A percentile compares a stretch with the other conserved stretches of the same genome.
Evolutionary conservation across 2,797 vertebrate species (phyloP).

Genomic region (Sardinella longiceps): DNA sequence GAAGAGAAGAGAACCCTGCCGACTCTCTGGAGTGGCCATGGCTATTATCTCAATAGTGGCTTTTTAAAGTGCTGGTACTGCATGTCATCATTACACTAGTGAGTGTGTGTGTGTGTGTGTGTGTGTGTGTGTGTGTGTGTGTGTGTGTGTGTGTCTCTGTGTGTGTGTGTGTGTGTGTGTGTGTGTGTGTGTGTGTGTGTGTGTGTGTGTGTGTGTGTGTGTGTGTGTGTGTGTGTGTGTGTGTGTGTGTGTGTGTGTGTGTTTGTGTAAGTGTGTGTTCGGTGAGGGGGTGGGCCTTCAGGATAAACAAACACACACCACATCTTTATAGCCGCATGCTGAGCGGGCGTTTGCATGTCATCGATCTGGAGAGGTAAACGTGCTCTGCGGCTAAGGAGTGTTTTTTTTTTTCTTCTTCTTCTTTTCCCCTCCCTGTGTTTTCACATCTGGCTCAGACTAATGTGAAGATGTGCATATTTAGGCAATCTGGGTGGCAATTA

Average conservation of each 20-base stretch:
- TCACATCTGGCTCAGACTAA: neutral
- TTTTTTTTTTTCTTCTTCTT: neutral
- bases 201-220: neutral
- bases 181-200: slow-evolving; percentile 10
- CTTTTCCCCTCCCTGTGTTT: neutral
- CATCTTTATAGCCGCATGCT: neutral
- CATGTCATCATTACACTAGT: neutral
- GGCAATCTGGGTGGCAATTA: slow-evolving; percentile 14
- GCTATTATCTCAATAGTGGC: neutral
- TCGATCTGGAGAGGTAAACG: neutral
- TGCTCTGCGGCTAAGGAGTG: neutral
- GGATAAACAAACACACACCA: neutral
- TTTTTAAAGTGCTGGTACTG: neutral
- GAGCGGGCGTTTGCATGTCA: neutral
- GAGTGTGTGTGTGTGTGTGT: neutral
- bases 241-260: neutral
- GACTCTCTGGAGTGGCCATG: neutral
- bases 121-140: slow-evolving; percentile 11
- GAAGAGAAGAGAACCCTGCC: neutral
- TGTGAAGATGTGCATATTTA: slow-evolving; percentile 5
- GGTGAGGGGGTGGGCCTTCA: neutral
- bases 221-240: slow-evolving; percentile 10
- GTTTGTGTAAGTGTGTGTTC: neutral
- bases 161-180: neutral
- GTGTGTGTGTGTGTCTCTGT: too few relatives aligned